Evolutionary conservation across 2,888 invertebrate species (phyloP), one percentile per base, ranked within the genome.

Genomic region (Melipona bicolor): DNA sequence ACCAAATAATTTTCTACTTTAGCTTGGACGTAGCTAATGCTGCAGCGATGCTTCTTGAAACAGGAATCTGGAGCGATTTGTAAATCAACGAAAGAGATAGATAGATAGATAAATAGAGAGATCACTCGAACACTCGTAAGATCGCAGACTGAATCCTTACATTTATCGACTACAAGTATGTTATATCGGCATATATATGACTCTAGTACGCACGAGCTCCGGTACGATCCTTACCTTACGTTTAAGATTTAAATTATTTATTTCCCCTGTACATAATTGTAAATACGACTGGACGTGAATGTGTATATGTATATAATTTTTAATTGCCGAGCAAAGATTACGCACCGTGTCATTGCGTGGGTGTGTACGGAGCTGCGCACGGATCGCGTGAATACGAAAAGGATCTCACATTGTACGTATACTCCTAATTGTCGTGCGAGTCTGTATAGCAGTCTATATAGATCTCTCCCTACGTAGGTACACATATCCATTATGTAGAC

Each of bases 211-310:
- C 15, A 50, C 27, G 49, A 11, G 1, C 64, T 77, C 50, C 52
- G 56, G 72, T 77, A 62, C 59, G 75, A 86, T 80, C 54, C n/a
- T 78, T 64, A 67, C 85, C 80, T 43, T 43, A 43, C 72, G 81
- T 79, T 84, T n/a, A n/a, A 73, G 72, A 77, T 64, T 85, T 87
- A 82, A 87, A 86, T 87, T 92, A 92, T 92, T 92, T 92, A 92
- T 92, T 92, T 88, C 67, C 54, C 21, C 43, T 92, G 92, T 92
- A 92, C 54, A 92, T 91, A 92, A 61, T 50, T 92, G 91, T 91
- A 91, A 88, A 92, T 92, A 92, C 62, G 49, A 50, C 19, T 77
- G 50, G 49, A 68, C 79, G 83, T 88, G 73, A 27, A 74, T 90
- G 87, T 90, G 84, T 83, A 90, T 90, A 90, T 91, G 89, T 92